Conservation (phyloP, 2,888 invertebrate genomes). For the Oscheius onirici region DNA sequence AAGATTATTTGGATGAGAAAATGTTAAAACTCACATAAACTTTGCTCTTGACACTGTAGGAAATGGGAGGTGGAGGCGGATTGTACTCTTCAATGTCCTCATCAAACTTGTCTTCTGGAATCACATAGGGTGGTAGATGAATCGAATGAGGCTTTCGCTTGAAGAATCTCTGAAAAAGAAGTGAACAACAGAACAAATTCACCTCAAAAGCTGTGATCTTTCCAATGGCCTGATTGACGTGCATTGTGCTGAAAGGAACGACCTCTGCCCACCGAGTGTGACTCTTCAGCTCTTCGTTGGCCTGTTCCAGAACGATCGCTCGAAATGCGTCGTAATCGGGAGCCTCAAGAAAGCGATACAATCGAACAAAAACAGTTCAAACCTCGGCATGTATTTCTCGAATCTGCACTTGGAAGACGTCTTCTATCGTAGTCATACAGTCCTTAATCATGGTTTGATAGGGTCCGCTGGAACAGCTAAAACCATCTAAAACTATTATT, state of each 20-base stretch:
- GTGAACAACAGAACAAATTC: background rate
- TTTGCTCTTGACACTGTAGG: conserved; percentile 29
- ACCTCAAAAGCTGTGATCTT: conserved; percentile 33
- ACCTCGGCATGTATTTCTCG: conserved; percentile 46
- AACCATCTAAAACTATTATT: conserved; percentile 38
- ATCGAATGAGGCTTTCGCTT: conserved; percentile 37
- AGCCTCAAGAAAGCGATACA: background rate
- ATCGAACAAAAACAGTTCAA: background rate
- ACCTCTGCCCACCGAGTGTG: conserved; percentile 48
- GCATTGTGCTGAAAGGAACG: conserved; percentile 41
- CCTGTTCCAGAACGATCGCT: conserved; percentile 29
- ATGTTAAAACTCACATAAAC: conserved; percentile 40
- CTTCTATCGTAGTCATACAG: conserved; percentile 38
- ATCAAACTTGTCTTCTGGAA: background rate
- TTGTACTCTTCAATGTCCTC: conserved; percentile 1
- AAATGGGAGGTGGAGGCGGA: background rate
- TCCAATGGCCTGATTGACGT: conserved; percentile 40
- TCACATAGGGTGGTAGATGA: conserved; percentile 9
- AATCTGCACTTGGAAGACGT: conserved; percentile 37
- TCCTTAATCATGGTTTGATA: conserved; percentile 42
- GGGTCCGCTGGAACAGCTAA: conserved; percentile 21
- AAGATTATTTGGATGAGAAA: too few relatives aligned
- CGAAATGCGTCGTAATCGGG: conserved; percentile 36
- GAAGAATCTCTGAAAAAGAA: conserved; percentile 40
- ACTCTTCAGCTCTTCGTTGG: conserved; percentile 35